These are phyloP conservation scores for Aurelia aurita complex sp. Pacific DNA, from an alignment of 30 jellyfish, hydroid and myxozoan genomes.

Conservation along the genomic window DNA sequence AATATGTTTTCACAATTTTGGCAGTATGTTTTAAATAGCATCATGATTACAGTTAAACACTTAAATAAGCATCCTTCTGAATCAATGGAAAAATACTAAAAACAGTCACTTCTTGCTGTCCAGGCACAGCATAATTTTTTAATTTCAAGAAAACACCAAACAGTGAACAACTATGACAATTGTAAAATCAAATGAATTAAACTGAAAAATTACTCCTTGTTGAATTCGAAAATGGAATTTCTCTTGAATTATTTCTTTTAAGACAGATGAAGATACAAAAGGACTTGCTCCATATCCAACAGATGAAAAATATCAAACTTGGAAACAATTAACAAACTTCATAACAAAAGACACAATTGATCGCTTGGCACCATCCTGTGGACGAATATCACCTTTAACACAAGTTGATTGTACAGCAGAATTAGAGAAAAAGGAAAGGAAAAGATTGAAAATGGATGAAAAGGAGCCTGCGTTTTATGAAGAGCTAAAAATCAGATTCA, in stretches of 20 bases:
- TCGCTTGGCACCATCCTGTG: slow-evolving; percentile 72
- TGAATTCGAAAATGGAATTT: too few species aligned
- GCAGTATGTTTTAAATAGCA: too few species aligned
- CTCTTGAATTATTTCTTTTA: slow-evolving; percentile 1
- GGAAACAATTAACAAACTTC: slow-evolving; percentile 56
- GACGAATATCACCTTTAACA: slow-evolving; percentile 55
- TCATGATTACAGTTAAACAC: too few species aligned
- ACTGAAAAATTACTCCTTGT: too few species aligned
- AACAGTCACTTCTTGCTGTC: too few species aligned
- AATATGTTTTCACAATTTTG: too few species aligned
- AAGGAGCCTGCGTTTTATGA: neutral
- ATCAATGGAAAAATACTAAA: too few species aligned
- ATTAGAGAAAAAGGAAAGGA: slow-evolving; percentile 35
- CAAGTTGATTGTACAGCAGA: slow-evolving; percentile 66
- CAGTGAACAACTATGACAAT: too few species aligned
- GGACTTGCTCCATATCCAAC: slow-evolving; percentile 85
- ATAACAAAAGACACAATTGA: slow-evolving; percentile 52
- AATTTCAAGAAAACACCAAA: too few species aligned
- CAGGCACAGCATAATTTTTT: too few species aligned
- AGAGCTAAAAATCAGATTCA: slow-evolving; percentile 34
- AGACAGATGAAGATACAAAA: slow-evolving; percentile 40
- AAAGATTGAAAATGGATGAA: slow-evolving; percentile 16
- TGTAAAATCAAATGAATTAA: too few species aligned
- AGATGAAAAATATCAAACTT: slow-evolving; percentile 52
- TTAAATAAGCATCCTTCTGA: too few species aligned